Evolutionary conservation across 2,797 vertebrate species (phyloP).

Genomic region (Micrastur ruficollis): DNA sequence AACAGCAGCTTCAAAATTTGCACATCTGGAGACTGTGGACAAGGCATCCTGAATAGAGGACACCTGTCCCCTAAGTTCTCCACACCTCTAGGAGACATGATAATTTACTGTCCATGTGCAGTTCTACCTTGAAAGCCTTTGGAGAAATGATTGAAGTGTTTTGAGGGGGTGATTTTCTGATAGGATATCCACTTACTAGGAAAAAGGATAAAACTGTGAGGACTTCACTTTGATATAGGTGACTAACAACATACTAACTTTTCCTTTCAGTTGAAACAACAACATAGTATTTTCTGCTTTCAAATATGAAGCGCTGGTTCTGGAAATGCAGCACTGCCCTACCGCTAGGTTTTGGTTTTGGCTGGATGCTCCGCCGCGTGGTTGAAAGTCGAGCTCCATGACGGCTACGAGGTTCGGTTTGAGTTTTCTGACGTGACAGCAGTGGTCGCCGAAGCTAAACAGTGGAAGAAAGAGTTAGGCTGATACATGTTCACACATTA

Average conservation of each 20-base stretch:
- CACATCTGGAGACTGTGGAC: background rate
- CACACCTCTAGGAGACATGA: background rate
- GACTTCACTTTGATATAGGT: background rate
- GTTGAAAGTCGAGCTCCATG: slow-evolving; percentile 91
- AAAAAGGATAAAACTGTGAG: background rate
- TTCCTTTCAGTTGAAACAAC: background rate
- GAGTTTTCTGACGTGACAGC: slow-evolving; percentile 91
- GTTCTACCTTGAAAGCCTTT: background rate
- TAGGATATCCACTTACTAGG: background rate
- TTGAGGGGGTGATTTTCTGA: background rate
- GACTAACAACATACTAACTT: background rate
- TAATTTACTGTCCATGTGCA: background rate
- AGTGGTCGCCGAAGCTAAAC: slow-evolving; percentile 91
- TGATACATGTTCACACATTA: background rate
- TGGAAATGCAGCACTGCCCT: slow-evolving; percentile 41
- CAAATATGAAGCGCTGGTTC: background rate
- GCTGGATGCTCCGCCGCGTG: slow-evolving; percentile 93
- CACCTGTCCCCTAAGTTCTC: background rate
- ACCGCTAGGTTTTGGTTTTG: slow-evolving; percentile 90
- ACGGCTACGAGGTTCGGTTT: slow-evolving; percentile 85
- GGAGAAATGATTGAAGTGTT: background rate
- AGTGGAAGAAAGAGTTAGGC: slow-evolving; percentile 18
- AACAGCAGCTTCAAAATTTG: background rate
- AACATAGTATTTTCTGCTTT: background rate
- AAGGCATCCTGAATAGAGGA: background rate